Conservation (phyloP, 2,113 vertebrate genomes). For the Eulemur macaco region DNA sequence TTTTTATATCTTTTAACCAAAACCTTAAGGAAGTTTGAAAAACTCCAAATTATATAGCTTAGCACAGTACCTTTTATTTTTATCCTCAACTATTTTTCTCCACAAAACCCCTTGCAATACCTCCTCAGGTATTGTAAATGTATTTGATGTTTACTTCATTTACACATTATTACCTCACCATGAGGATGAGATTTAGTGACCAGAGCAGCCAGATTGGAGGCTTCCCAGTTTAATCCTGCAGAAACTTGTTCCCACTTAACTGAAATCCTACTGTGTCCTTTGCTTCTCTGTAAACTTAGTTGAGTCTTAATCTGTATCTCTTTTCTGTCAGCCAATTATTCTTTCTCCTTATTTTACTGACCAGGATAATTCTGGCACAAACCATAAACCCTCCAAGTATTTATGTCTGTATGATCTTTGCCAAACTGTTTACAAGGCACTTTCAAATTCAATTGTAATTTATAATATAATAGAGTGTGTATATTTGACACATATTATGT, state of each 20-base stretch:
- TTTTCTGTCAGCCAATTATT: conserved; percentile 39
- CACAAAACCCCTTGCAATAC: not conserved
- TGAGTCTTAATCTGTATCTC: conserved; percentile 43
- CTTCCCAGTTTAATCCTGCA: not conserved
- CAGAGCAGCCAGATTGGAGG: not conserved
- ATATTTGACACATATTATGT: not conserved
- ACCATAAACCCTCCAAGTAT: not conserved
- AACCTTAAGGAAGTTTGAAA: not conserved
- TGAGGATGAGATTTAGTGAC: not conserved
- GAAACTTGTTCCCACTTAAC: not conserved
- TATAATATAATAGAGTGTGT: not conserved
- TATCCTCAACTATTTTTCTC: not conserved
- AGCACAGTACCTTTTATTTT: not conserved
- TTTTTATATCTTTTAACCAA: not conserved
- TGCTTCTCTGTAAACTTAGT: conserved; percentile 10
- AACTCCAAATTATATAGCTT: not conserved
- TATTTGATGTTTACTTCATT: not conserved
- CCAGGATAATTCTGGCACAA: not conserved
- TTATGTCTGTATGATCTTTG: not conserved
- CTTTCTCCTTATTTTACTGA: conserved; percentile 23
- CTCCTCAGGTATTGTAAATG: not conserved
- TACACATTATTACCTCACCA: not conserved
- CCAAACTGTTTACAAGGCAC: not conserved
- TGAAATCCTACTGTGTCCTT: not conserved
- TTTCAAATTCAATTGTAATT: not conserved